These are phyloP conservation scores for Adineta ricciae DNA, from an alignment of 2,888 invertebrate genomes.

Conservation along the genomic window DNA sequence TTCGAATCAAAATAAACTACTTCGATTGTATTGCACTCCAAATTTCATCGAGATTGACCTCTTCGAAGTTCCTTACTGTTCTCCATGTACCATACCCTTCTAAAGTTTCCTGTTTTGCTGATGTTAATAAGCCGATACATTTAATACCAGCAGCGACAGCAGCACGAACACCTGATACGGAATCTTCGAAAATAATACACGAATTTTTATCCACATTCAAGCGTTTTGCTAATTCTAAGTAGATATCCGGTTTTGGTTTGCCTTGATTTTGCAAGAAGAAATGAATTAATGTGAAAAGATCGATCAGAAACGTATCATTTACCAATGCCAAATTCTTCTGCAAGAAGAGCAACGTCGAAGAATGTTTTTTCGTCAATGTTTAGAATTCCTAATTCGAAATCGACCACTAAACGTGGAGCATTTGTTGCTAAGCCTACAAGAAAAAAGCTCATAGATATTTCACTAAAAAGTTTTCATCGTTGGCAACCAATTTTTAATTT, in stretches of 20 bases:
- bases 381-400: neutral
- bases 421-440: neutral
- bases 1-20: neutral
- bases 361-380: neutral
- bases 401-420: neutral
- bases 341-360: neutral
- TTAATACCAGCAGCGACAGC: neutral
- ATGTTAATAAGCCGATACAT: neutral
- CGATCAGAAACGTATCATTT: neutral
- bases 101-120: neutral
- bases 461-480: neutral
- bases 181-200: constrained; percentile 15
- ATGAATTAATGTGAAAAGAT: neutral
- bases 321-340: constrained; percentile 17
- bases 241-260: constrained; percentile 9
- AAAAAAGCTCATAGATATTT: neutral
- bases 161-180: neutral
- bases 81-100: neutral
- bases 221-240: neutral
- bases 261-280: neutral
- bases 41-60: neutral
- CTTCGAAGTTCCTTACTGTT: neutral
- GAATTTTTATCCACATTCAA: neutral
- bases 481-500: neutral
- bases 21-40: neutral